Evolutionary conservation across 2,113 vertebrate species (phyloP).

Genomic region (Phyllostomus hastatus): DNA sequence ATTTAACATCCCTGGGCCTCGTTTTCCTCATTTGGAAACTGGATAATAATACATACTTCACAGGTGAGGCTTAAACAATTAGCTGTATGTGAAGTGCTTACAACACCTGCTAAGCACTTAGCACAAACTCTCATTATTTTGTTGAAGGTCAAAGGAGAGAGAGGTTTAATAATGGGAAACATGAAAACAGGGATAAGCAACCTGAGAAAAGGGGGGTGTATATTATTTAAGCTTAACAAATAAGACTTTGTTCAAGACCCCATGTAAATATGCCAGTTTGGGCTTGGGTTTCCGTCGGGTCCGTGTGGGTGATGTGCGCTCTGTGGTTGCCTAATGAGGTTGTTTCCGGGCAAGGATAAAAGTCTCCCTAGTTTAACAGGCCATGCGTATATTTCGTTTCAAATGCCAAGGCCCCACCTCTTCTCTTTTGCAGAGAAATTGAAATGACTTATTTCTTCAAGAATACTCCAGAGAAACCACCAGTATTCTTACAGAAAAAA

Average conservation of each 20-base stretch:
- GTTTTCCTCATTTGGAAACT: background rate
- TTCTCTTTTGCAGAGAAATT: background rate
- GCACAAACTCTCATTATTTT: background rate
- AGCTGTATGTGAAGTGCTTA: background rate
- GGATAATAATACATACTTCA: background rate
- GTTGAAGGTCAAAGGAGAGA: background rate
- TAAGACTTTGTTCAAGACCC: background rate
- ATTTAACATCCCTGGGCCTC: background rate
- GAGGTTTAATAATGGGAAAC: background rate
- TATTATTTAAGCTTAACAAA: background rate
- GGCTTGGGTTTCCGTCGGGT: background rate
- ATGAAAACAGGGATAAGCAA: background rate
- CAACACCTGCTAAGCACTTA: background rate
- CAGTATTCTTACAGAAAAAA: background rate
- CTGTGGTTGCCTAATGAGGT: background rate
- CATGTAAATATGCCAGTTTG: background rate
- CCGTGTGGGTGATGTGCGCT: background rate
- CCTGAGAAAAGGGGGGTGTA: background rate
- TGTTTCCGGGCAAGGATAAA: background rate
- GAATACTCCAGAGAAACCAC: background rate
- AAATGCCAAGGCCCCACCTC: background rate
- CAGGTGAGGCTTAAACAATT: background rate
- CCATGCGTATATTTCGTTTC: background rate
- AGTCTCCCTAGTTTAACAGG: background rate
- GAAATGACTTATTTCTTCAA: slow-evolving; percentile 16